These are phyloP conservation scores for Toxostoma redivivum DNA, from an alignment of 2,113 vertebrate genomes.

Conservation along the genomic window DNA sequence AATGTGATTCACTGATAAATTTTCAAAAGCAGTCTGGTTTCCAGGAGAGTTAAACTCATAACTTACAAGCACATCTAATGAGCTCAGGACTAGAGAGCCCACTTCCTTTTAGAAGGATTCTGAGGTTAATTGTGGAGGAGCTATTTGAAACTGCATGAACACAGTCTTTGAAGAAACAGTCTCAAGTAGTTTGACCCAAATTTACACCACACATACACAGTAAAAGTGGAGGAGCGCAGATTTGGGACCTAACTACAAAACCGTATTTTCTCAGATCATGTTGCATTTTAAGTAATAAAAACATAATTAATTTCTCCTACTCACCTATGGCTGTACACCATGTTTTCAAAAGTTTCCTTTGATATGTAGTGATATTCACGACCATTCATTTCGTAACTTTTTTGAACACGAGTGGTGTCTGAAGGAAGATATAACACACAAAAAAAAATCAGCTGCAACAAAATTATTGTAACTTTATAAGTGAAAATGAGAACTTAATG, in stretches of 20 bases:
- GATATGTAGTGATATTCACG: constrained; percentile 93
- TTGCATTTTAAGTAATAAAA: background rate
- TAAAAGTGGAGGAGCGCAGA: background rate
- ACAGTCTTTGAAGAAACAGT: background rate
- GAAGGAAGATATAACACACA: background rate
- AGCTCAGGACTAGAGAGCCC: background rate
- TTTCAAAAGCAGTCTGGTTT: background rate
- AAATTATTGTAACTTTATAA: background rate
- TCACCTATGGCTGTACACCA: constrained; percentile 88
- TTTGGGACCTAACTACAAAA: background rate
- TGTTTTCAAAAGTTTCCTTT: constrained; percentile 87
- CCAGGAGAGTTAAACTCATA: background rate
- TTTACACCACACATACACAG: background rate
- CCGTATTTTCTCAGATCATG: background rate
- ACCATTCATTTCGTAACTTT: constrained; percentile 87
- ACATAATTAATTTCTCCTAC: background rate
- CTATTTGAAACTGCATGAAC: background rate
- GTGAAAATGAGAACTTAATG: background rate
- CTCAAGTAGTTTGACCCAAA: background rate
- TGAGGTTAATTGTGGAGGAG: background rate
- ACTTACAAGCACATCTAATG: background rate
- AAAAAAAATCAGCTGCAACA: background rate
- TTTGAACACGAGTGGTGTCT: constrained; percentile 90
- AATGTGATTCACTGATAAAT: background rate
- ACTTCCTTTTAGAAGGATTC: background rate